phyloP scores from a whole-genome alignment of 2,888 invertebrate genomes.

The Homarus gammarus region DNA sequence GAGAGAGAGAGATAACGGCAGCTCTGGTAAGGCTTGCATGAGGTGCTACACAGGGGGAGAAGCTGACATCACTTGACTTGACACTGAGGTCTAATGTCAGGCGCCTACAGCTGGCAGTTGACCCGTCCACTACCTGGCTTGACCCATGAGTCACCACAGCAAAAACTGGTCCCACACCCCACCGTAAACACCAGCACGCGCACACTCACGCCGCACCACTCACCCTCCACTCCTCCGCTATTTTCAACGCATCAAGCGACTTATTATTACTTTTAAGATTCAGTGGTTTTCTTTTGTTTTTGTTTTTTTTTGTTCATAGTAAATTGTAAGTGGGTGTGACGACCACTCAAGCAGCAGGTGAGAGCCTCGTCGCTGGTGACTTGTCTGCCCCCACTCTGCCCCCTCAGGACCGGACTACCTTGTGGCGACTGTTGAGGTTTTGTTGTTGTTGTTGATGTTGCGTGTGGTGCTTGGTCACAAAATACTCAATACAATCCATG shows the following conservation, averaged over 20 bases:
- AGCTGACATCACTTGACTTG: background rate
- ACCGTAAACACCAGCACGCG: slow-evolving; percentile 15
- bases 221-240: too few relatives aligned
- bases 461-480: background rate
- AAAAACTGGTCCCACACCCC: slow-evolving; percentile 5
- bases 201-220: background rate
- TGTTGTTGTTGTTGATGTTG: background rate
- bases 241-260: too few relatives aligned
- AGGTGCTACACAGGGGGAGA: background rate
- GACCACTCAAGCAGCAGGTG: too few relatives aligned
- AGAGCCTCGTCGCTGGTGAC: too few relatives aligned
- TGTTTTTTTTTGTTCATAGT: too few relatives aligned
- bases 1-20: too few relatives aligned
- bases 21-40: background rate
- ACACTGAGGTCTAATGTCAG: background rate
- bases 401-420: background rate
- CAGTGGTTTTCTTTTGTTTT: too few relatives aligned
- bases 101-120: slow-evolving; percentile 13
- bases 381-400: background rate
- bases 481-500: background rate
- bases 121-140: slow-evolving; percentile 9
- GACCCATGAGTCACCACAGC: slow-evolving; percentile 23
- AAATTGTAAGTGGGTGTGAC: too few relatives aligned
- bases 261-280: too few relatives aligned
- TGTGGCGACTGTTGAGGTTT: background rate